phyloP scores from a whole-genome alignment of 2,113 vertebrate species.

The Psilopsiagon aurifrons region DNA sequence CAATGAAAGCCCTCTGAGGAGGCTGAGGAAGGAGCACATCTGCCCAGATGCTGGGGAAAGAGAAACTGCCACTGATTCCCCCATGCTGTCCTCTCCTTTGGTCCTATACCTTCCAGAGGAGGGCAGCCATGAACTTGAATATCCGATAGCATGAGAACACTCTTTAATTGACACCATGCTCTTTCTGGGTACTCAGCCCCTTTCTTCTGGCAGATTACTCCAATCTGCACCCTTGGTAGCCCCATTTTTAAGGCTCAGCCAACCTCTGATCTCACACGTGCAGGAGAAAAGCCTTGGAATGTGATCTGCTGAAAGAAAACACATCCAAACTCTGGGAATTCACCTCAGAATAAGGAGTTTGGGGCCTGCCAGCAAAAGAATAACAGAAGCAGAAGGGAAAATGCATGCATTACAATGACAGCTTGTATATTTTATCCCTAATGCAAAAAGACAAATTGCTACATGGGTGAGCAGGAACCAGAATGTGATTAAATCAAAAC shows the following conservation, averaged over 20 bases:
- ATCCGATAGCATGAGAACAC: background rate
- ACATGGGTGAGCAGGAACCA: background rate
- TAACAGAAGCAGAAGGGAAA: slow-evolving; percentile 43
- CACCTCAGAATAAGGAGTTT: background rate
- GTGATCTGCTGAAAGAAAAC: background rate
- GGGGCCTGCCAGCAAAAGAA: background rate
- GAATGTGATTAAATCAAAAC: background rate
- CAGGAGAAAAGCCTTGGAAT: slow-evolving; percentile 31
- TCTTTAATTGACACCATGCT: background rate
- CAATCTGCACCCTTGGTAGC: background rate
- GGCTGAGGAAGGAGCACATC: background rate
- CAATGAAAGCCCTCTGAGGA: background rate
- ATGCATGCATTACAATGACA: slow-evolving; percentile 23
- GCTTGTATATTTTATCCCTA: slow-evolving; percentile 6
- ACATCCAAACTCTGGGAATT: background rate
- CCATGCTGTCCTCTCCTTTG: fast-evolving
- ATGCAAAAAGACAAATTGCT: slow-evolving; percentile 11
- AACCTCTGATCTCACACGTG: background rate
- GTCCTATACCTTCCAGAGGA: background rate
- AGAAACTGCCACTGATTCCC: background rate
- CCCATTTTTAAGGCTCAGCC: background rate
- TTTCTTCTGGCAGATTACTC: background rate
- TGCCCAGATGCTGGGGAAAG: background rate
- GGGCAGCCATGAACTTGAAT: background rate
- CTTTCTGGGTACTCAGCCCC: background rate